Conservation (phyloP, 1,140 invertebrate species). For the Teleopsis dalmanni region DNA sequence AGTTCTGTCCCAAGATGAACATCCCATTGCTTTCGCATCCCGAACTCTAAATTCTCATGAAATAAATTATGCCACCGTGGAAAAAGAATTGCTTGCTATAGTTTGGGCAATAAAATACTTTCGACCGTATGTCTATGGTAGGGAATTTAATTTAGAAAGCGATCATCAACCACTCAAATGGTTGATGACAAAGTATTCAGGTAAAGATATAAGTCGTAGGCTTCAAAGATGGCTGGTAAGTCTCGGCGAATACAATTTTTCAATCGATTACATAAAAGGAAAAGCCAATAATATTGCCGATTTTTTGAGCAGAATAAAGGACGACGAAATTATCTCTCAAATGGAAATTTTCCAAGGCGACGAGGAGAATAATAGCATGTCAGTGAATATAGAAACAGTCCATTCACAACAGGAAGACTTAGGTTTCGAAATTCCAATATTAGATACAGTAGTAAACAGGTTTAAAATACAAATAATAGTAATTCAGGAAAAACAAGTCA, state of each 20-base stretch:
- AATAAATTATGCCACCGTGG: slow-evolving; percentile 42
- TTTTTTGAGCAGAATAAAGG: background rate
- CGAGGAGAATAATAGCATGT: background rate
- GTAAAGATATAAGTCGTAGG: slow-evolving; percentile 43
- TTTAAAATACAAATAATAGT: no score
- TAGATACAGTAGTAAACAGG: slow-evolving; percentile 1
- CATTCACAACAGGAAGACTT: background rate
- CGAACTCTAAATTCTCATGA: slow-evolving; percentile 41
- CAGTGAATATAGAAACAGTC: background rate
- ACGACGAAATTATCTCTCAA: no score
- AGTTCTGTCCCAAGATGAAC: slow-evolving; percentile 27
- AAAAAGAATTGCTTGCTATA: slow-evolving; percentile 40
- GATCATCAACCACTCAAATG: slow-evolving; percentile 41
- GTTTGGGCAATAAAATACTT: slow-evolving; percentile 46
- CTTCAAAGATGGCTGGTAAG: slow-evolving; percentile 44
- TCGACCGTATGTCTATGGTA: slow-evolving; percentile 45
- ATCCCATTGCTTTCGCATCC: slow-evolving; percentile 39
- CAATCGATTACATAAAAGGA: slow-evolving; percentile 43
- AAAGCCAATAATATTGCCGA: slow-evolving; percentile 36
- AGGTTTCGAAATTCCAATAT: background rate
- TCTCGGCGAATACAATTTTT: slow-evolving; percentile 45
- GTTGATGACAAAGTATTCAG: slow-evolving; percentile 32
- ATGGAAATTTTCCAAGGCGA: background rate
- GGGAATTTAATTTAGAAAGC: slow-evolving; percentile 47
- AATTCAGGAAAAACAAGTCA: no score